Conservation (phyloP, 1,140 invertebrate species). For the Aphelenchoides fujianensis region DNA sequence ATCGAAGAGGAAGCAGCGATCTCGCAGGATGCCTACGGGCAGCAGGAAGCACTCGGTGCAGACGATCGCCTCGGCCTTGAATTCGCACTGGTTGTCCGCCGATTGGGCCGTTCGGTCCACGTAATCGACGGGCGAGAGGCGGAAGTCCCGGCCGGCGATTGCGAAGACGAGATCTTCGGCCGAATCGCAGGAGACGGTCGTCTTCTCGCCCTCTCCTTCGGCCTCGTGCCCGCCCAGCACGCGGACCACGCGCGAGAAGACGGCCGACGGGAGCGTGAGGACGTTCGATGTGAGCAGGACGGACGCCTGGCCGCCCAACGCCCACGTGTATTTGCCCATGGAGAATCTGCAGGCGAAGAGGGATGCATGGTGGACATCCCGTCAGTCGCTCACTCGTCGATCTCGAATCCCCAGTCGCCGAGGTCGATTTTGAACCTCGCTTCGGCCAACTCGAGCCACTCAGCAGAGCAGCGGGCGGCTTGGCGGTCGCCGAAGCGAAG, state of each 20-base stretch:
- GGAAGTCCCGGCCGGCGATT: background rate
- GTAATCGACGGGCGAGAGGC: background rate
- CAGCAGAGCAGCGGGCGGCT: too few relatives aligned
- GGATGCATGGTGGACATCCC: too few relatives aligned
- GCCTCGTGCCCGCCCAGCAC: background rate
- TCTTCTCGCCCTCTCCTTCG: background rate
- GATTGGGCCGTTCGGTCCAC: background rate
- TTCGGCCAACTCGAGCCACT: too few relatives aligned
- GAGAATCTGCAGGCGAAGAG: too few relatives aligned
- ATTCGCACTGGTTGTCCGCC: background rate
- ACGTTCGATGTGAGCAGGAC: background rate
- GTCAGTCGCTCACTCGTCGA: too few relatives aligned
- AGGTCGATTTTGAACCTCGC: too few relatives aligned
- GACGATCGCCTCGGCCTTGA: background rate
- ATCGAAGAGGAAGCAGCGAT: background rate
- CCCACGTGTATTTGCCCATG: background rate
- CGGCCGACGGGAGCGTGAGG: background rate
- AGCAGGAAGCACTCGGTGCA: background rate
- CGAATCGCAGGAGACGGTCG: background rate
- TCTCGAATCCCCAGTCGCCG: too few relatives aligned
- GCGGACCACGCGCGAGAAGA: background rate
- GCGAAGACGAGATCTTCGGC: background rate
- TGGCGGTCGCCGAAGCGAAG: too few relatives aligned
- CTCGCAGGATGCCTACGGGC: background rate
- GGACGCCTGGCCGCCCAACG: background rate